Evolutionary conservation across 2,888 invertebrate genomes (phyloP).

Genomic region (Polyommatus iphigenia): DNA sequence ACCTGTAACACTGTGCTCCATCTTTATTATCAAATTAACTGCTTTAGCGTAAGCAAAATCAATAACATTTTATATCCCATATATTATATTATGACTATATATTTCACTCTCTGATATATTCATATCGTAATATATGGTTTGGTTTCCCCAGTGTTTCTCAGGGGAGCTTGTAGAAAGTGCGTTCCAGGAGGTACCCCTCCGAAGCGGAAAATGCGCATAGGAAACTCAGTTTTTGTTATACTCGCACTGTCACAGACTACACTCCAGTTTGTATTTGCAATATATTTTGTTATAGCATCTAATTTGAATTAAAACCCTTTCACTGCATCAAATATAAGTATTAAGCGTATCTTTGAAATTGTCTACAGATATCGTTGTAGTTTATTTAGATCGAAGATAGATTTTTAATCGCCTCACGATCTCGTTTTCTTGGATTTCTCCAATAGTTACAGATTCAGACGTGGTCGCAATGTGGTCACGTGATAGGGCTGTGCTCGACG

Average conservation of each 20-base stretch:
- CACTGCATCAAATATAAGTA: constrained; percentile 25
- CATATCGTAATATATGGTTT: constrained; percentile 31
- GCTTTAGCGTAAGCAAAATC: neutral
- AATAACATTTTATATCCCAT: neutral
- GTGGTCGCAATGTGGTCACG: constrained; percentile 35
- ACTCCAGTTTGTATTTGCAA: constrained; percentile 39
- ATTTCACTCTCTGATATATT: constrained; percentile 31
- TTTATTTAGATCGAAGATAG: constrained; percentile 48
- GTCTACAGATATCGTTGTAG: constrained; percentile 46
- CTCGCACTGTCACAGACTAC: constrained; percentile 44
- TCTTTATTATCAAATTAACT: neutral
- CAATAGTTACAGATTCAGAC: constrained; percentile 40
- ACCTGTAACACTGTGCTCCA: neutral
- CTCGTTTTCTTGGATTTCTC: constrained; percentile 52
- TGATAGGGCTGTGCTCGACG: constrained; percentile 31
- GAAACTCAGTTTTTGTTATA: constrained; percentile 49
- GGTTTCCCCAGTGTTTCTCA: constrained; percentile 63
- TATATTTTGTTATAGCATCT: constrained; percentile 5
- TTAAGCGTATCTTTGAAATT: constrained; percentile 41
- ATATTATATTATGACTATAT: neutral
- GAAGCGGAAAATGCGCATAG: constrained; percentile 34
- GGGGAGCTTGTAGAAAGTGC: constrained; percentile 68
- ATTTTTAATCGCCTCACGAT: constrained; percentile 50
- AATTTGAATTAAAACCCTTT: constrained; percentile 21
- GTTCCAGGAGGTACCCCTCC: constrained; percentile 47